phyloP scores from a whole-genome alignment of 1,140 invertebrate genomes.

The Rhyzopertha dominica region DNA sequence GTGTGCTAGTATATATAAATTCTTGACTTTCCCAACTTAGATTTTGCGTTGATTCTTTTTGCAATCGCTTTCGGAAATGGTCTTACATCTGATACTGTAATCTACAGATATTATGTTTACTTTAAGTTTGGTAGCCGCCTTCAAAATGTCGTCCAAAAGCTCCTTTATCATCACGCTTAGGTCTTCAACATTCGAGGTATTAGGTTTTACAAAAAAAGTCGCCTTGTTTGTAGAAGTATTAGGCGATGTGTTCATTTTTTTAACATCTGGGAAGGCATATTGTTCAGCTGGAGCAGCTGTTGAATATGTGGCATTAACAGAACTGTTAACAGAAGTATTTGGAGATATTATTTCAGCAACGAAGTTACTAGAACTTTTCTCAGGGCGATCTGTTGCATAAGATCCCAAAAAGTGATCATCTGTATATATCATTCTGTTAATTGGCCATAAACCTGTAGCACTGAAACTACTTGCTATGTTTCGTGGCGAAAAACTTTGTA shows the following conservation, averaged over 20 bases:
- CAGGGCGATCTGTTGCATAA: constrained; percentile 11
- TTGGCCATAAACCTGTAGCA: constrained; percentile 21
- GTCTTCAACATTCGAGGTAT: constrained; percentile 1
- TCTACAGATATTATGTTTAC: constrained; percentile 15
- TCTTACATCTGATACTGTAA: constrained; percentile 3
- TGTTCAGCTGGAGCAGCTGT: too few species aligned
- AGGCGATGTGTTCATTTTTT: constrained; percentile 8
- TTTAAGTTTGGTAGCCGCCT: constrained; percentile 13
- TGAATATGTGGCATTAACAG: too few species aligned
- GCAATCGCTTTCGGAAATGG: constrained; percentile 4
- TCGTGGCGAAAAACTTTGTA: constrained; percentile 22
- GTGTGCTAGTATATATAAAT: constrained; percentile 21
- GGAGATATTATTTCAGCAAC: too few species aligned
- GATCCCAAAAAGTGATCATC: constrained; percentile 20
- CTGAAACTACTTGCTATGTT: constrained; percentile 26
- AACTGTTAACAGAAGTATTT: too few species aligned
- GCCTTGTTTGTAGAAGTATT: constrained; percentile 4
- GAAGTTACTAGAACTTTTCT: too few species aligned
- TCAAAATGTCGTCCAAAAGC: constrained; percentile 8
- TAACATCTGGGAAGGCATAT: too few species aligned
- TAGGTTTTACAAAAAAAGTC: constrained; percentile 4
- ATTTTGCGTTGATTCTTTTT: constrained; percentile 13
- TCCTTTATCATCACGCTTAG: constrained; percentile 6
- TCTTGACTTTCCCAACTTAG: constrained; percentile 18
- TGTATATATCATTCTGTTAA: constrained; percentile 13